A percentile compares a stretch with the other conserved stretches of the same genome.
These are phyloP conservation scores for Lottia gigantea DNA, from an alignment of 2,888 invertebrate species.

Conservation along the genomic window DNA sequence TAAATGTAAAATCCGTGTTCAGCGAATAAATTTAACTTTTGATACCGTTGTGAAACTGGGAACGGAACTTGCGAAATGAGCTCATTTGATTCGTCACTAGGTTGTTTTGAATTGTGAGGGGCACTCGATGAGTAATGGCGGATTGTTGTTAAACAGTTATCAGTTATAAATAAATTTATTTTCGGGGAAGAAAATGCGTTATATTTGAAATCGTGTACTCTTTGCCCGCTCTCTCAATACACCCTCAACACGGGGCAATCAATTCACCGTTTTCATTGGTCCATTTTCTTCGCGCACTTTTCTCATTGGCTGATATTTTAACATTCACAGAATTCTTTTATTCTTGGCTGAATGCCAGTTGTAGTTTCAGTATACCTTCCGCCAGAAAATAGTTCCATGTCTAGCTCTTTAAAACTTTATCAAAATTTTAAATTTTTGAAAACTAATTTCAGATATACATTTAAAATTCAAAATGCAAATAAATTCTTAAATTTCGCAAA, in stretches of 20 bases:
- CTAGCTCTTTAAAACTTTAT: constrained; percentile 14
- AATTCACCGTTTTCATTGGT: constrained; percentile 1
- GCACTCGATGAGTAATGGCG: no score
- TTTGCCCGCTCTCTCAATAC: neutral
- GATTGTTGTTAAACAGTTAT: no score
- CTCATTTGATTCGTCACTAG: no score
- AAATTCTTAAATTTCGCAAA: neutral
- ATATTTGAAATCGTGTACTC: neutral
- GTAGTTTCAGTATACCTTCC: neutral
- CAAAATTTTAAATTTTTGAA: neutral
- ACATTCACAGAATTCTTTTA: constrained; percentile 17
- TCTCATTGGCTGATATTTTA: neutral
- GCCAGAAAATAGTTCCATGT: constrained; percentile 27
- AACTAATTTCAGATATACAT: neutral
- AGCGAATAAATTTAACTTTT: no score
- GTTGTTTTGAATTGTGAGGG: no score
- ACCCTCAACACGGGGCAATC: neutral
- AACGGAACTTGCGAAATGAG: no score
- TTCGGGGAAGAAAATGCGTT: no score
- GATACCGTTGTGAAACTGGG: no score
- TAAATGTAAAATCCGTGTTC: no score
- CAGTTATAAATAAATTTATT: no score
- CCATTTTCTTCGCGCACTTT: neutral
- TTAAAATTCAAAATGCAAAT: neutral
- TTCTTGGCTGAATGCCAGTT: constrained; percentile 4